Evolutionary conservation across 2,888 invertebrate species (phyloP), one percentile per base, ranked within the genome.

Genomic region (Capitulum mitella): DNA sequence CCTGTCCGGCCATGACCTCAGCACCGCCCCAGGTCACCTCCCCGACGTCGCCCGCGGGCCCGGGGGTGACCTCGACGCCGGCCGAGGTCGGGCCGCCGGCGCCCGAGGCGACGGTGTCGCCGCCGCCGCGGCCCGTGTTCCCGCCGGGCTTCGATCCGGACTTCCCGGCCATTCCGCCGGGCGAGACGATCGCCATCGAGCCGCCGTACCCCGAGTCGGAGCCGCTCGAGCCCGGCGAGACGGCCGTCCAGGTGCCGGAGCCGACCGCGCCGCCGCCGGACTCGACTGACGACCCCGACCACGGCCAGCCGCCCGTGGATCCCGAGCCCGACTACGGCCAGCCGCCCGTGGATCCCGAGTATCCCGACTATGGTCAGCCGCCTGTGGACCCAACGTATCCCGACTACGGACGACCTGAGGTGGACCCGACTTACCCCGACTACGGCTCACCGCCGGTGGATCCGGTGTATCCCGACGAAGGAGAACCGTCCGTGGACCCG

Each of bases 111-210:
- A 70, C 70, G 26, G 3, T 16, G 26, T 16, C 26, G 40, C 22
- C 37, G 37, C 70, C 70, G 22, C 22, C 37, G 70, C 19, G 5
- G 70, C 70, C 64, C 2, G 37, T 70, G 40, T 70, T 70, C 70
- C 70, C 70, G 70, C 40, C 70, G 8, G 70, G 70, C 26, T 70
- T 70, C 70, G 70, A 70, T 12, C 70, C 70, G 22, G 70, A 70
- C 70, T 70, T 37, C 40, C 70, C 70, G 37, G 8, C 10, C 40
- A 70, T 70, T 12, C 70, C 70, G 26, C 70, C 70, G 10, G 70
- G 70, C 5, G 70, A 26, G 70, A 1, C 29, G 40, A 40, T 70
- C 12, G 70, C 19, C 6, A 70, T 70, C 37, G 70, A 70, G 70
- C 70, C 70, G 2, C 34, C 70, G 29, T 19, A 58, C 29, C 58